Base-by-base conservation (phyloP, 2,797 vertebrate genomes). In the Sciurus carolinensis region DNA sequence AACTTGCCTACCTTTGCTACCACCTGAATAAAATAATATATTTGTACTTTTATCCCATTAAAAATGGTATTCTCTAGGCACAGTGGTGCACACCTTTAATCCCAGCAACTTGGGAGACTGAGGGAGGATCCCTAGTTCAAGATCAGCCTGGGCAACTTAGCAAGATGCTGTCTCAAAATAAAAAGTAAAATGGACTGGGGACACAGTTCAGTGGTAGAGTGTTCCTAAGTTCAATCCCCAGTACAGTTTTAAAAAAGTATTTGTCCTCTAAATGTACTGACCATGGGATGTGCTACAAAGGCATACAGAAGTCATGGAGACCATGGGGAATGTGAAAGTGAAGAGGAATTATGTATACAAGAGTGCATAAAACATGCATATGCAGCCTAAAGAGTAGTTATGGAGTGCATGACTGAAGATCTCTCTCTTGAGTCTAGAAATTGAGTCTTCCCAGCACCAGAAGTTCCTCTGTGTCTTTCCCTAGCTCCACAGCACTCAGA, bases 181-280 rank as follows among this genome's bases (percentile, higher is more conserved):
- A 66, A 67, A 67, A 67, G 18, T n/a, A 15, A n/a, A 67, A 33
- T 33, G 64, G 33, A 30, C 14, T n/a, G 64, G 64, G 64, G 5
- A n/a, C 33, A 12, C 13, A 33, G 30, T 14, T 67, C 30, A n/a
- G 33, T 67, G 30, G 30, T 67, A 33, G 30, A 67, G 64, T 15
- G 30, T 11, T 33, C 59, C 30, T 67, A 13, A 30, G 64, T 33
- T 67, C 14, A 67, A 67, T 6, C 64, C 33, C 64, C 15, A 67
- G 64, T 67, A 59, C 22, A 52, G 7, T 47, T 52, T 52, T 52
- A 52, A 26, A 59, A n/a, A 80, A 81, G 54, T 33, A 20, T 81
- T 71, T 85, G 77, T 44, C 64, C 18, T 95, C 47, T 91, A 69
- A 76, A 66, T 67, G n/a, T 5, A 26, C 62, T 81, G 59, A 33